Evolutionary conservation across 1,140 invertebrate species (phyloP).

Genomic region (Riptortus pedestris): DNA sequence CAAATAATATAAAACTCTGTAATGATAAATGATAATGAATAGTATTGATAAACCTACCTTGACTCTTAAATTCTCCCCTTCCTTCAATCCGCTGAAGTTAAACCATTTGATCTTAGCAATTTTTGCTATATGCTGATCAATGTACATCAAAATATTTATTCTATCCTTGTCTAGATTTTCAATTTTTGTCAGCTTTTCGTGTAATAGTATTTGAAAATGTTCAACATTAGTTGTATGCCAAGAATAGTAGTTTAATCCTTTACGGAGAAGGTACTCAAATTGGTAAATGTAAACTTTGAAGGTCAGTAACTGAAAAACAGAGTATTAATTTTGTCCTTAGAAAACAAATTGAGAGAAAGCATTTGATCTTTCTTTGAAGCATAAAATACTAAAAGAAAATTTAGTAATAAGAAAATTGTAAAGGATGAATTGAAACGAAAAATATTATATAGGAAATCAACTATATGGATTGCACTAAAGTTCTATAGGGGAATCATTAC

Average conservation of each 20-base stretch:
- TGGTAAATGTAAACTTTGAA: background rate
- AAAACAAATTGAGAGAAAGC: too few relatives aligned
- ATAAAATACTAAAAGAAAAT: too few relatives aligned
- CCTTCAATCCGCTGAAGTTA: background rate
- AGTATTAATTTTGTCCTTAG: too few relatives aligned
- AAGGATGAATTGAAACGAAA: too few relatives aligned
- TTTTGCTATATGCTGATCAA: background rate
- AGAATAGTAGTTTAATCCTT: constrained; percentile 9
- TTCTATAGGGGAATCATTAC: too few relatives aligned
- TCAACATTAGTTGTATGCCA: background rate
- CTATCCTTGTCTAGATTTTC: background rate
- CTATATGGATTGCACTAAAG: too few relatives aligned
- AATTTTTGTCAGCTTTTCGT: background rate
- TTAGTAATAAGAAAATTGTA: too few relatives aligned
- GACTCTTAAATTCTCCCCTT: background rate
- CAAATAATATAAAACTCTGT: too few relatives aligned
- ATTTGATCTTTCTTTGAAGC: too few relatives aligned
- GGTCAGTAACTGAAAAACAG: background rate
- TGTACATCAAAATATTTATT: background rate
- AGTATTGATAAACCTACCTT: too few relatives aligned
- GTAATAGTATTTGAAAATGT: background rate
- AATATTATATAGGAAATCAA: too few relatives aligned
- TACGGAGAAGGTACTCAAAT: background rate
- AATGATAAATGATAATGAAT: too few relatives aligned
- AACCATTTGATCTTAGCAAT: background rate